phyloP scores from a whole-genome alignment of 2,888 invertebrate genomes.

The Macaria notata region DNA sequence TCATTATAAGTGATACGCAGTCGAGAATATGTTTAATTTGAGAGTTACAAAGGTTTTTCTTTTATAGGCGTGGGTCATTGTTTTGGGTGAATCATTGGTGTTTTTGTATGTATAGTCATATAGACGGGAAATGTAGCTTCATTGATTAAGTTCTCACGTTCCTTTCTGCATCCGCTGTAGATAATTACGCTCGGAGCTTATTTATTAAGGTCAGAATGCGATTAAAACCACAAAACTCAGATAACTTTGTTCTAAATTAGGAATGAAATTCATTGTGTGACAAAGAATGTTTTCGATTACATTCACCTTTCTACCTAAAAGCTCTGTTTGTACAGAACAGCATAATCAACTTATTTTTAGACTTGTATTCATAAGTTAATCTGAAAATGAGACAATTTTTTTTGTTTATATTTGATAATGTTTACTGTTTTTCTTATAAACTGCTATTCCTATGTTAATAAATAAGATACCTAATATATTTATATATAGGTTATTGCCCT shows the following conservation, averaged over 20 bases:
- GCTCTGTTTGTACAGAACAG: too few species aligned
- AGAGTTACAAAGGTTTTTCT: conserved; percentile 6
- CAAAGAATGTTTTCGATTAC: neutral
- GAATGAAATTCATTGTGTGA: conserved; percentile 5
- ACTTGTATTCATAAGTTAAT: too few species aligned
- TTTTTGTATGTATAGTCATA: conserved; percentile 31
- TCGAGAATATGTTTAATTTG: too few species aligned
- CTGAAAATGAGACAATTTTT: too few species aligned
- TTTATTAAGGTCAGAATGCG: conserved; percentile 1
- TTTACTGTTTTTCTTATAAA: too few species aligned
- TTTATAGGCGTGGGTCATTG: conserved; percentile 24
- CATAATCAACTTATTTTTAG: too few species aligned
- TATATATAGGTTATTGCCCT: too few species aligned
- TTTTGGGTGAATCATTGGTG: conserved; percentile 44
- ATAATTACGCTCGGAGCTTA: conserved; percentile 22
- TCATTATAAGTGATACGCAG: conserved; percentile 5
- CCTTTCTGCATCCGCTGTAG: conserved; percentile 22
- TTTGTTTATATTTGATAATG: too few species aligned
- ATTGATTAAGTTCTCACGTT: conserved; percentile 11
- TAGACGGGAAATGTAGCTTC: conserved; percentile 14
- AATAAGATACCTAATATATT: too few species aligned
- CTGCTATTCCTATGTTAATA: too few species aligned
- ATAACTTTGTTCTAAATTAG: neutral
- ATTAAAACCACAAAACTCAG: conserved; percentile 2
- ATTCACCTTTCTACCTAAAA: too few species aligned